Base-by-base conservation (phyloP, 1,140 invertebrate genomes). In the Psix sp. region DNA sequence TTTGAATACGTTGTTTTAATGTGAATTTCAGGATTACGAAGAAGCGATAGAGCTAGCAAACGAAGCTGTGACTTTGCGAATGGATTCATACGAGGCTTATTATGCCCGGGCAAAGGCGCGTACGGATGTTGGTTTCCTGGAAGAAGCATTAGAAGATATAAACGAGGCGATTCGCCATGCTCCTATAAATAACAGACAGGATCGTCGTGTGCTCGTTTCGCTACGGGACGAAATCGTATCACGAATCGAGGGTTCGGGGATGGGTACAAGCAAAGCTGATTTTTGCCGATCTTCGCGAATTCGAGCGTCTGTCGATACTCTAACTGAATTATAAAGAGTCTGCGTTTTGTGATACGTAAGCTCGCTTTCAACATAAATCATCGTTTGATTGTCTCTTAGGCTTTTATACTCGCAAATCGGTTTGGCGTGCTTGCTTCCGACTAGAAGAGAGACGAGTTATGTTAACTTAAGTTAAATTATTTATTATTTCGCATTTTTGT, bases 51-150 rank as follows among this genome's bases (percentile, higher is more conserved):
- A 97, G 79, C 89, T 97, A 42, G 95, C 96, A 2, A 92, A 93
- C 31, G 91, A 95, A 84, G 96, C 95, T 0, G 89, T 97, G 16
- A 90, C 92, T 38, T 88, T 96, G 56, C 93, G 94, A 74, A 92
- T 94, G 3, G 91, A 93, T 77, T 96, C 94, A 0, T 98, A 95
- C 82, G 96, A 98, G 88, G 96, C 95, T 1, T 96, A 92, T 79
- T 98, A 98, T 84, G 95, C 95, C 1, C 89, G 96, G 80, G 93
- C 96, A 0, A 92, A 96, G 80, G 96, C 95, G 5, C 91, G 92
- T 43, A 88, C 96, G 59, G 95, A 96, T 66, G 79, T 90, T 56
- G 90, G 89, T 38, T 81, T 89, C 9, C 87, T 89, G 46, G 87
- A 91, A 3, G 87, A 89, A 17, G 92, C 93, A 4, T 76, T 93